phyloP scores from a whole-genome alignment of 1,140 invertebrate genomes.

The Achroia grisella region DNA sequence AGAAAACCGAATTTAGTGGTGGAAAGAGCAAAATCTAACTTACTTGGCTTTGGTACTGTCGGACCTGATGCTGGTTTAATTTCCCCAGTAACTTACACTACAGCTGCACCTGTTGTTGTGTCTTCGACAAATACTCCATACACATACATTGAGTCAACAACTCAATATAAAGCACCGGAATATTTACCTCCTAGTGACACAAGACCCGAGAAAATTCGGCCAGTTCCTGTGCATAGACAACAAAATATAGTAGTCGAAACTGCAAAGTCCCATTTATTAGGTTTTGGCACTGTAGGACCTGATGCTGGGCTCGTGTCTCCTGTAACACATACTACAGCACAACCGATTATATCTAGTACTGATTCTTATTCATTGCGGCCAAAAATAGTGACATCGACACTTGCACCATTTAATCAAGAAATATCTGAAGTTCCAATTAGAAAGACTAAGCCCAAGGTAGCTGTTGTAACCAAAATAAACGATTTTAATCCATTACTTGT shows the following conservation, averaged over 20 bases:
- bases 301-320: constrained; percentile 48
- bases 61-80: constrained; percentile 65
- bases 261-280: constrained; percentile 54
- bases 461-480: constrained; percentile 78
- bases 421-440: constrained; percentile 48
- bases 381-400: constrained; percentile 37
- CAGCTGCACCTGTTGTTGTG: constrained; percentile 30
- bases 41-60: constrained; percentile 66
- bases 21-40: constrained; percentile 54
- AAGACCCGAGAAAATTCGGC: neutral
- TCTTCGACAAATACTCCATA: constrained; percentile 36
- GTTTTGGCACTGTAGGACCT: constrained; percentile 51
- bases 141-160: constrained; percentile 35
- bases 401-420: constrained; percentile 46
- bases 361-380: constrained; percentile 23
- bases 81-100: constrained; percentile 41
- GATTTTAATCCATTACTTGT: constrained; percentile 80
- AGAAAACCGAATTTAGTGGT: constrained; percentile 60
- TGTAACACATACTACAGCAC: constrained; percentile 30
- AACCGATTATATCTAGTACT: constrained; percentile 25
- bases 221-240: constrained; percentile 35
- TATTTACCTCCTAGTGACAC: constrained; percentile 50
- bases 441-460: constrained; percentile 67
- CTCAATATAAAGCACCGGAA: constrained; percentile 47
- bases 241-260: constrained; percentile 62